Evolutionary conservation across 53 echinoderm and acorn worm species (phyloP).

Genomic region (Temnopleurus reevesii): DNA sequence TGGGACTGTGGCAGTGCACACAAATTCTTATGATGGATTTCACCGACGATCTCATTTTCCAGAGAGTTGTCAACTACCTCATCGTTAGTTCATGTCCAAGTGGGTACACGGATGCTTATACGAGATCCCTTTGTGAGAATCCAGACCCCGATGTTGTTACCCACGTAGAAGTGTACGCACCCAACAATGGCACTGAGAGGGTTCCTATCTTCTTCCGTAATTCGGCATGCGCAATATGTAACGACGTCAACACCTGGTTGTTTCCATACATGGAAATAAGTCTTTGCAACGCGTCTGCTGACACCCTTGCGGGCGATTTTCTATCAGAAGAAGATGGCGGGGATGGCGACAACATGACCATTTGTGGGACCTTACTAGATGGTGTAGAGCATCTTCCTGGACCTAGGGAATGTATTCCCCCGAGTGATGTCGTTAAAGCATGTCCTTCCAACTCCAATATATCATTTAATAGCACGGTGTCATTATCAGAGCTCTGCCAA

Average conservation of each 20-base stretch:
- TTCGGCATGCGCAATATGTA: conserved; percentile 37
- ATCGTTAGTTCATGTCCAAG: conserved; percentile 29
- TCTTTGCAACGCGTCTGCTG: neutral
- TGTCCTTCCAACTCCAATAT: neutral
- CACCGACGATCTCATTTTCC: neutral
- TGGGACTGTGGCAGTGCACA: conserved; percentile 9
- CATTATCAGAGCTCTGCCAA: neutral
- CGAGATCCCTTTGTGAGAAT: neutral
- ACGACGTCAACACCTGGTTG: neutral
- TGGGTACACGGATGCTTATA: neutral
- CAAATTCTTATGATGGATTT: neutral
- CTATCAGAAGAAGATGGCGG: neutral
- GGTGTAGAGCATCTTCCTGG: neutral
- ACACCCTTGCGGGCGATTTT: neutral
- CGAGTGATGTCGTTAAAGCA: neutral
- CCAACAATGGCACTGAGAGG: neutral
- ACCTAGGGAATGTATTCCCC: neutral
- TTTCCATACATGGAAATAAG: neutral
- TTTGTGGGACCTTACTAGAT: neutral
- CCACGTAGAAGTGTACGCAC: neutral
- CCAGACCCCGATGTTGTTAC: neutral
- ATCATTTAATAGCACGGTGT: neutral
- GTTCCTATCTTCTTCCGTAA: conserved; percentile 13
- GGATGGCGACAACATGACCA: neutral
- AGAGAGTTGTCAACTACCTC: neutral